Conservation (phyloP, 2,888 invertebrate genomes). For the Caenorhabditis sp. region DNA sequence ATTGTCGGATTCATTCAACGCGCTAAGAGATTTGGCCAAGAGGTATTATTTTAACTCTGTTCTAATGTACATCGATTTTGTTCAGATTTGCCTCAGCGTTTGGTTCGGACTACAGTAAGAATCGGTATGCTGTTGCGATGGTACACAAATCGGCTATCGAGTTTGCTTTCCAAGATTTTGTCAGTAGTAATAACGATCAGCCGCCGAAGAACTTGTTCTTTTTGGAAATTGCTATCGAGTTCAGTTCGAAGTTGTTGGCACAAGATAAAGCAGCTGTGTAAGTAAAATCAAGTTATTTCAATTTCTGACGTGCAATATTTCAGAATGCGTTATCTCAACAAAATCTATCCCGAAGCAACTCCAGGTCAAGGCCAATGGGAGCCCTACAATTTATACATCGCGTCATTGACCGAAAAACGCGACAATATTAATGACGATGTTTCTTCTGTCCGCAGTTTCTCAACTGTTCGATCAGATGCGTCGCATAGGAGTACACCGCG, state of each 20-base stretch:
- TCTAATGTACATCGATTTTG: no score
- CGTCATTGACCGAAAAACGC: constrained; percentile 76
- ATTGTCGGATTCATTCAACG: constrained; percentile 59
- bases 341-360: constrained; percentile 80
- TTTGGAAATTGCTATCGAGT: constrained; percentile 93
- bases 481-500: constrained; percentile 13
- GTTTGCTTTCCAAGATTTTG: constrained; percentile 82
- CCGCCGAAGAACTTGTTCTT: constrained; percentile 89
- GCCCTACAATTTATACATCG: constrained; percentile 86
- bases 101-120: constrained; percentile 49
- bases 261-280: constrained; percentile 92
- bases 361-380: constrained; percentile 86
- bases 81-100: constrained; percentile 26
- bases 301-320: no score
- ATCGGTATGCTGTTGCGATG: constrained; percentile 61
- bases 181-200: constrained; percentile 71
- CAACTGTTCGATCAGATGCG: constrained; percentile 19
- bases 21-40: constrained; percentile 85
- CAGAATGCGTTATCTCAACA: constrained; percentile 84
- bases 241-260: constrained; percentile 91
- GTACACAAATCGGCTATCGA: constrained; percentile 72
- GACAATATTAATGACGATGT: constrained; percentile 39
- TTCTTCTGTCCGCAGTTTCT: constrained; percentile 44
- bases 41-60: constrained; percentile 77
- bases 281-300: no score